These are phyloP conservation scores for Philereme transversata DNA, from an alignment of 2,888 invertebrate species.

Conservation along the genomic window DNA sequence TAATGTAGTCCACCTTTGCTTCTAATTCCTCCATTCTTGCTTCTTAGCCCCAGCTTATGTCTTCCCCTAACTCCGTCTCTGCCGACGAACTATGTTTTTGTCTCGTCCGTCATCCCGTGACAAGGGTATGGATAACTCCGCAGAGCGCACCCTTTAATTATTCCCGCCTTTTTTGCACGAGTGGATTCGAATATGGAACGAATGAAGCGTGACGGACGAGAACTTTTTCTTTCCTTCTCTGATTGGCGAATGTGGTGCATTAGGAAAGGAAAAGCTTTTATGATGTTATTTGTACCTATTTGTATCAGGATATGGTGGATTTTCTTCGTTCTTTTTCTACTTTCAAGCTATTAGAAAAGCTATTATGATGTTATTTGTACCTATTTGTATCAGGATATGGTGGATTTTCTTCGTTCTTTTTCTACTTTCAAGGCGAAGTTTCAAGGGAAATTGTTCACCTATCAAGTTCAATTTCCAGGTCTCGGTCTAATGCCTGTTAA, in stretches of 20 bases:
- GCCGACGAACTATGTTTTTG: constrained; percentile 50
- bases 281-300: constrained; percentile 1
- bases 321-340: too few species aligned
- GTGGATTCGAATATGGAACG: constrained; percentile 51
- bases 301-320: neutral
- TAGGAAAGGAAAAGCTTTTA: constrained; percentile 1
- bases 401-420: neutral
- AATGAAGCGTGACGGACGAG: constrained; percentile 45
- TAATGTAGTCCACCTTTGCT: too few species aligned
- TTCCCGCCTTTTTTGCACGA: constrained; percentile 55
- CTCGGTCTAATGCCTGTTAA: too few species aligned
- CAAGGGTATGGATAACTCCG: constrained; percentile 51
- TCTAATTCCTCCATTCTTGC: too few species aligned
- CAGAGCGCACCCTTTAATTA: constrained; percentile 58
- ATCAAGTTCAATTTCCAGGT: too few species aligned
- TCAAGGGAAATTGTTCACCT: too few species aligned
- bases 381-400: neutral
- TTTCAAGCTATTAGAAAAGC: too few species aligned
- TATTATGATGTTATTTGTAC: constrained; percentile 3
- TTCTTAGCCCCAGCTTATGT: neutral
- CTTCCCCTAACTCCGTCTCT: constrained; percentile 9
- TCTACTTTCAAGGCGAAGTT: too few species aligned
- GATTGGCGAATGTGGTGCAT: constrained; percentile 30
- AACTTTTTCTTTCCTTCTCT: constrained; percentile 32
- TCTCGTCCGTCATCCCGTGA: constrained; percentile 59